Evolutionary conservation across 1,140 invertebrate species (phyloP).

Genomic region (Bombus fervidus): DNA sequence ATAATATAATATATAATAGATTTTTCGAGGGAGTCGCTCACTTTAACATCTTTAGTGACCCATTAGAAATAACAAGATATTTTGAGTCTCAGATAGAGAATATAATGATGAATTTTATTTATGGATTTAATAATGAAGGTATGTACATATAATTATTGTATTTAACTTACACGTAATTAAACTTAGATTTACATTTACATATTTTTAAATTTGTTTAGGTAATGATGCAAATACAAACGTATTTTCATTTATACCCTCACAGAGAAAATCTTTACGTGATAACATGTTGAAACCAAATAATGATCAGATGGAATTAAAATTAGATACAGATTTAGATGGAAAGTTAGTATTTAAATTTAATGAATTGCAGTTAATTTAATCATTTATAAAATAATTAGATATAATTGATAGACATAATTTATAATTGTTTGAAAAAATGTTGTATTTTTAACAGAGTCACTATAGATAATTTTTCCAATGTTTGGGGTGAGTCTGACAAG

Average conservation of each 20-base stretch:
- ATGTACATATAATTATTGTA: neutral
- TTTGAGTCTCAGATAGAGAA: constrained; percentile 76
- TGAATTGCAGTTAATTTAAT: constrained; percentile 20
- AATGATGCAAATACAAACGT: constrained; percentile 6
- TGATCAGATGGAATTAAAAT: constrained; percentile 61
- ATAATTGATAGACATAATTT: neutral
- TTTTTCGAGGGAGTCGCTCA: constrained; percentile 44
- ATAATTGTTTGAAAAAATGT: neutral
- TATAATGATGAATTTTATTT: constrained; percentile 69
- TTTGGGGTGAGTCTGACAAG: constrained; percentile 69
- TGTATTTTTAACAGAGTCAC: constrained; percentile 70
- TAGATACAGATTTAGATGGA: constrained; percentile 83
- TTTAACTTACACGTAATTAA: neutral
- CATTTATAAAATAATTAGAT: constrained; percentile 23
- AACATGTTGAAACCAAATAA: constrained; percentile 79
- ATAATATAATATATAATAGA: constrained; percentile 37
- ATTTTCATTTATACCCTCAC: constrained; percentile 34
- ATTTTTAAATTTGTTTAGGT: constrained; percentile 25
- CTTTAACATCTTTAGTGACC: constrained; percentile 72
- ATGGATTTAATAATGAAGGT: constrained; percentile 46
- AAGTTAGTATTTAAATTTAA: constrained; percentile 75
- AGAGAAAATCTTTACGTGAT: constrained; percentile 75
- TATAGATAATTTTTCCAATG: constrained; percentile 74
- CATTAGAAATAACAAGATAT: constrained; percentile 73
- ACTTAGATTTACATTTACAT: neutral